Evolutionary conservation across 1,140 invertebrate genomes (phyloP).

Genomic region (Lepidurus apus): DNA sequence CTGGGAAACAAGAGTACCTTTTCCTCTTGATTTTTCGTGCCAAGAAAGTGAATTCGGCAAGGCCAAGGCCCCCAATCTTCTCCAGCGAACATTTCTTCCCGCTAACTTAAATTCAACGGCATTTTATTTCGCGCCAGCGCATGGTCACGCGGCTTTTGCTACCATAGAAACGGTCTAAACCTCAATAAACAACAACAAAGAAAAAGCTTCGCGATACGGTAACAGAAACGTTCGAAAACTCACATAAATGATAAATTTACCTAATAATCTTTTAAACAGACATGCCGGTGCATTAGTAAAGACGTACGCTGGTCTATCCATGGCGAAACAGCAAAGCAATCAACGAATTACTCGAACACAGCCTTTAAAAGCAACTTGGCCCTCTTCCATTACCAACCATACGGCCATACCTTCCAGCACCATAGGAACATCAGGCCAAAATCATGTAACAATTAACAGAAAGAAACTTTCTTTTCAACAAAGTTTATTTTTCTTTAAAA

Average conservation of each 20-base stretch:
- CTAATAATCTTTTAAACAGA: too few relatives aligned
- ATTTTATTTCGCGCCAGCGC: not conserved
- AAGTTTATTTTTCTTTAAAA: not conserved
- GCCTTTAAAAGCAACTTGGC: conserved; percentile 4
- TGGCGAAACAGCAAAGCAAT: not conserved
- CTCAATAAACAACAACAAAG: conserved; percentile 16
- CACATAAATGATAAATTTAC: too few relatives aligned
- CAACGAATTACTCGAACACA: not conserved
- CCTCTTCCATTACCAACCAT: not conserved
- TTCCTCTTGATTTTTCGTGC: too few relatives aligned
- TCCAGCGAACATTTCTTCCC: not conserved
- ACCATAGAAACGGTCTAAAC: not conserved
- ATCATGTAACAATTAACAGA: not conserved
- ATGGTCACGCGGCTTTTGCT: not conserved
- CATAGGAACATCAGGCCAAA: not conserved
- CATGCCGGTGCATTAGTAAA: not conserved
- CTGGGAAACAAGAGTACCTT: too few relatives aligned
- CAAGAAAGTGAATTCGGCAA: not conserved
- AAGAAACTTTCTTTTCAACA: too few relatives aligned
- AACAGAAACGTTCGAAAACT: not conserved
- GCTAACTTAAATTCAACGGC: not conserved
- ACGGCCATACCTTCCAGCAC: not conserved
- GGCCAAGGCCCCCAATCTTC: not conserved
- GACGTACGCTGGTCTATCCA: not conserved
- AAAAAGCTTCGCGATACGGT: not conserved